These are phyloP conservation scores for Epicauta chinensis DNA, from an alignment of 1,140 invertebrate genomes.

Conservation along the genomic window DNA sequence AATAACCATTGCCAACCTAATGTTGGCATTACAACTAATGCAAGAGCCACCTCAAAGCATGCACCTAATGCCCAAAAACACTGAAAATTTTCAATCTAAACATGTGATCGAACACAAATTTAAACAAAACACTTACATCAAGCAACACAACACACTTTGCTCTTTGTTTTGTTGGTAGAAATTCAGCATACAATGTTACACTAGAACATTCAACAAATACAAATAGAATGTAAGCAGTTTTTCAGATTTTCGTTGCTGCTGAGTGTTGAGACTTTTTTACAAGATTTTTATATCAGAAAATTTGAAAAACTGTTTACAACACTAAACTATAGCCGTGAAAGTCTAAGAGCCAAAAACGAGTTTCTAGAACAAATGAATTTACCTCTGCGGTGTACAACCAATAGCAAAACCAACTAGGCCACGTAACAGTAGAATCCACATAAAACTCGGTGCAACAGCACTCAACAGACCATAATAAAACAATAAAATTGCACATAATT, in stretches of 20 bases:
- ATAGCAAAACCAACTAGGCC: constrained; percentile 93
- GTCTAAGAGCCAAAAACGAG: constrained; percentile 7
- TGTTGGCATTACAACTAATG: constrained; percentile 85
- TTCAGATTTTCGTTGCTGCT: no score
- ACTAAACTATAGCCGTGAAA: no score
- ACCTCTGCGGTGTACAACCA: constrained; percentile 95
- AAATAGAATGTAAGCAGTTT: no score
- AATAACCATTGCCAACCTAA: constrained; percentile 89
- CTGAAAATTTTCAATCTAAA: constrained; percentile 49
- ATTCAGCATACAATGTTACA: constrained; percentile 94
- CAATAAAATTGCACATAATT: constrained; percentile 78
- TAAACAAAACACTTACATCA: constrained; percentile 63
- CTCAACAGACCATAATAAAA: constrained; percentile 90
- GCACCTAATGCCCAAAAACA: constrained; percentile 95
- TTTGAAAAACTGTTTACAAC: no score
- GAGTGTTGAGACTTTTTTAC: no score
- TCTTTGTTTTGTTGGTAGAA: constrained; percentile 86
- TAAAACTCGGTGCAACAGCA: constrained; percentile 84
- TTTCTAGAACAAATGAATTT: constrained; percentile 47
- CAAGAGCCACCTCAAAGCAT: constrained; percentile 85
- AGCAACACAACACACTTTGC: constrained; percentile 91
- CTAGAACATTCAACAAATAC: constrained; percentile 50
- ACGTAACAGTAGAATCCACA: constrained; percentile 84
- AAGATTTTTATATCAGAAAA: no score
- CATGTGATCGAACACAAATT: constrained; percentile 11